Conservation (phyloP, 2,113 vertebrate species). For the Pseudopodoces humilis region DNA sequence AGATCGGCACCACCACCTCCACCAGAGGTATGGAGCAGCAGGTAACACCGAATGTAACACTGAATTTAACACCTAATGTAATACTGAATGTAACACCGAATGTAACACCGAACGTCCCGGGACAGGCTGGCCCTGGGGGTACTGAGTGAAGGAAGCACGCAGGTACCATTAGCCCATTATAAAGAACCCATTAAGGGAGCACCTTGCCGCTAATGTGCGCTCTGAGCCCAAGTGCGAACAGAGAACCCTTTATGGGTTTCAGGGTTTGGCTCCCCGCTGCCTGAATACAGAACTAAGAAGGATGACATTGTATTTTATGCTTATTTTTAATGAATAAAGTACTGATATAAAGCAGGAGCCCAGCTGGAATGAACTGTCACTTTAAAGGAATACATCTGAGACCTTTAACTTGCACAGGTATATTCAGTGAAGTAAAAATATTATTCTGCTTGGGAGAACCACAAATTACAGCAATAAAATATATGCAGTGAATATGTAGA, state of each 20-base stretch:
- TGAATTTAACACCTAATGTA: too few species aligned
- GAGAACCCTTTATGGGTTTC: background rate
- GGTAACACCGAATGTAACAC: too few species aligned
- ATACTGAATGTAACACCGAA: too few species aligned
- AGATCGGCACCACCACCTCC: background rate
- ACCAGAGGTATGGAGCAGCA: rapidly evolving
- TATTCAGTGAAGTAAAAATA: slow-evolving; percentile 50
- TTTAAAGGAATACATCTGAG: slow-evolving; percentile 51
- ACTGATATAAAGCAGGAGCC: slow-evolving; percentile 1
- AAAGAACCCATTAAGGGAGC: background rate
- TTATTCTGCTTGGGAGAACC: slow-evolving; percentile 48
- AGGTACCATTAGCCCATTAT: background rate
- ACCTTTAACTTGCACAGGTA: slow-evolving; percentile 42
- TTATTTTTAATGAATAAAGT: slow-evolving; percentile 4
- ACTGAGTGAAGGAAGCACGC: rapidly evolving
- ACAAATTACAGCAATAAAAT: slow-evolving; percentile 58
- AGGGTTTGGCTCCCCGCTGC: background rate
- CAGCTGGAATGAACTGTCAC: slow-evolving; percentile 32
- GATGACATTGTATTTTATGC: background rate
- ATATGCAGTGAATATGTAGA: background rate
- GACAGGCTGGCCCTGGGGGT: background rate
- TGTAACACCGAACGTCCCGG: too few species aligned
- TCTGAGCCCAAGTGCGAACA: background rate
- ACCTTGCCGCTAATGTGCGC: background rate
- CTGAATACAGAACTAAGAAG: background rate